Base-by-base conservation (phyloP, 2,797 vertebrate species). In the Delichon dasypus region DNA sequence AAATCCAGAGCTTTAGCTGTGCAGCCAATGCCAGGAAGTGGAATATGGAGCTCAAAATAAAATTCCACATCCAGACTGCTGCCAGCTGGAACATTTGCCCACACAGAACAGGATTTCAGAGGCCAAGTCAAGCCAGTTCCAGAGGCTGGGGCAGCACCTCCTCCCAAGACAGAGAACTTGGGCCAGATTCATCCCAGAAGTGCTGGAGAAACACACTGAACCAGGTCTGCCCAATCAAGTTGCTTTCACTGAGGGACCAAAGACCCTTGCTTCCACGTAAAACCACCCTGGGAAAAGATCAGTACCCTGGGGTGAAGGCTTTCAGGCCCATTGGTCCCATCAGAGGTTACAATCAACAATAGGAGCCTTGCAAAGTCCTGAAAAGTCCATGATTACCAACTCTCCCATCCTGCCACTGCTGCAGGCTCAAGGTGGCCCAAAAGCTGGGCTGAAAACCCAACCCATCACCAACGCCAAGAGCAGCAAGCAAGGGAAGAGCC, bases 391-490 rank as follows among this genome's bases (percentile, higher is more conserved):
- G 68, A 44, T 94, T 48, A 48, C 7, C 44, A 16, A 9, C 20
- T 54, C 6, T 38, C 7, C 34, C 34, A 36, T 57, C 45, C 61
- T 53, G 51, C 23, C 12, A 11, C 42, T 21, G 22, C 70, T 14
- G 17, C 26, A 50, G 74, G 29, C 38, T 42, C 65, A 72, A 72
- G 21, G 17, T 53, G 54, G 13, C 16, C 62, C 38, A 9, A 5
- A 50, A 78, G 27, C 54, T 47, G 62, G 62, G 67, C 71, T 70
- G 36, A 61, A 89, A 67, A 65, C 7, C 21, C 55, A 40, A 38
- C 27, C 8, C 0, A 0, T 40, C 57, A 77, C 34, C 38, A 38
- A 32, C 0, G 0, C 45, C 2, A 2, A 88, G 26, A 68, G 47
- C 34, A 81, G 73, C 30, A 51, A 54, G 36, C 54, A 44, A 18